phyloP scores from a whole-genome alignment of 2,888 invertebrate genomes.

The Orthosia gothica region DNA sequence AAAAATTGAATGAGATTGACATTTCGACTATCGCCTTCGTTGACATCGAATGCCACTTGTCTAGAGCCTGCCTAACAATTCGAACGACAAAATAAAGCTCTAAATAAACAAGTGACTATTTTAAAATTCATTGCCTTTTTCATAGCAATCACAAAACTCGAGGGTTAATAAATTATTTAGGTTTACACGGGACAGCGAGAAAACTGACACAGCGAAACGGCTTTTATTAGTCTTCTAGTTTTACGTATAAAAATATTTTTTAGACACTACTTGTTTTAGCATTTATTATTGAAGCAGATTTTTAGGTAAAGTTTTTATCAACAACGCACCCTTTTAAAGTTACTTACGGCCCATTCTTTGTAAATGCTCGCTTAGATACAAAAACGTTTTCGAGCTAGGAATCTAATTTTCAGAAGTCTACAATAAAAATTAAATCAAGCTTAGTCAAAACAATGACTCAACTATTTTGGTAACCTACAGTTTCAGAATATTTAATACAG shows the following conservation, averaged over 20 bases:
- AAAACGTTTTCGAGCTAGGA: background rate
- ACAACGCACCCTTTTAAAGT: conserved; percentile 23
- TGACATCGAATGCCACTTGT: too few species aligned
- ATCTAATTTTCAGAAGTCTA: background rate
- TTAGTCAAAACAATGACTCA: background rate
- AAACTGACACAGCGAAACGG: conserved; percentile 7
- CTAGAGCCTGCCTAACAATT: too few species aligned
- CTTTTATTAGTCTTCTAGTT: conserved; percentile 19
- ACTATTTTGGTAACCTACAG: background rate
- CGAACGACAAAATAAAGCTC: background rate
- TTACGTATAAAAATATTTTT: background rate
- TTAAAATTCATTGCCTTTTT: conserved; percentile 33
- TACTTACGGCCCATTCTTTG: background rate
- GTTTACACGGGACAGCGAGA: conserved; percentile 16
- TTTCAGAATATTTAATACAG: background rate
- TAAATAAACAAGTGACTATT: conserved; percentile 30
- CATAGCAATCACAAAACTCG: conserved; percentile 33
- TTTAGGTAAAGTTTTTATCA: conserved; percentile 2
- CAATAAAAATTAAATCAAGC: background rate
- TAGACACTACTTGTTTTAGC: background rate
- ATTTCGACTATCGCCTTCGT: too few species aligned
- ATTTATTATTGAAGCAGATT: conserved; percentile 2
- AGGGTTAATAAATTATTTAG: conserved; percentile 16
- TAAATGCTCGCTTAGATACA: background rate
- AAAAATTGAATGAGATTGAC: too few species aligned